Evolutionary conservation across 2,888 invertebrate species (phyloP), one percentile per base, ranked within the genome.

Genomic region (Cataglyphis rosenhaueri): DNA sequence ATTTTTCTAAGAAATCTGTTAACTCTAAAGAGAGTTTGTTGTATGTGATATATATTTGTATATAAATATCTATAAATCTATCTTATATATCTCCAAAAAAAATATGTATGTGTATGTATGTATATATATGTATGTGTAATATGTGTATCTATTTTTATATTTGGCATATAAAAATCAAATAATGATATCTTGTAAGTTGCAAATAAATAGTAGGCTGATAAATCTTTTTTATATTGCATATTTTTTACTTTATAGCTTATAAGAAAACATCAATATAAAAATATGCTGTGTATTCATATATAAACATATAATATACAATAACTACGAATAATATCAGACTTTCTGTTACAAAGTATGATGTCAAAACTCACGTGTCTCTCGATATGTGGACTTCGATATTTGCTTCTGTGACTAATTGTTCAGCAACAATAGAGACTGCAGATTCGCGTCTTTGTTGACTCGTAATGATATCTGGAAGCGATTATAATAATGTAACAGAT

Each of bases 371-470:
- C 38, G 25, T 48, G 76, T 84, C 41, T 15, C 48, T 75, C 15
- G 87, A 61, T 18, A 73, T 76, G 73, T 93, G 91, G 85, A 93
- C 79, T 48, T 94, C 92, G 10, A 90, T 91, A 78, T 89, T 90
- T 66, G 91, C 91, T 88, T 93, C 92, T 3, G 90, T 83, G 10
- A 89, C 90, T 82, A 92, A 81, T 79, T 94, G 89, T n/a, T 94
- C 93, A 4, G 90, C 89, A 10, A 92, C 84, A 57, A 87, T 81
- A 76, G 93, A 93, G 29, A 90, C 90, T 6, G 91, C 81, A 12
- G 93, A 93, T 44, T 83, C 84, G 82, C 91, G 89, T 88, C 93
- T 81, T 89, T 25, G 84, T 35, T 81, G 79, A 81, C 83, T 89
- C 29, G 84, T 81, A 73, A 87, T 71, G 48, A 88, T 85, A 86